Evolutionary conservation across 2,888 invertebrate species (phyloP).

Genomic region (Coremacera marginata): DNA sequence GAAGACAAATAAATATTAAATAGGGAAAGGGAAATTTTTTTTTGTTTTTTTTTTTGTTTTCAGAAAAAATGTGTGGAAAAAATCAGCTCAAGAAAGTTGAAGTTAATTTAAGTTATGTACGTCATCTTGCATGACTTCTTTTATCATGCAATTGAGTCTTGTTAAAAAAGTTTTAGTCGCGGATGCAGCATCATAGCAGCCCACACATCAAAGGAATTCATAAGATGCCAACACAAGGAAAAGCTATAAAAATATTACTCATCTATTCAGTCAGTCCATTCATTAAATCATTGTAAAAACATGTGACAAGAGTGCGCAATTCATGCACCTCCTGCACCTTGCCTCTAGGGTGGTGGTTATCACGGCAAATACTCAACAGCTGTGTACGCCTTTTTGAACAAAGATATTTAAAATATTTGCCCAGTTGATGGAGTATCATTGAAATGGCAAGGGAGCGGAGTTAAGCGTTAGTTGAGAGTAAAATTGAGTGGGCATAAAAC

Average conservation of each 20-base stretch:
- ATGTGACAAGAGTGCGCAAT: not conserved
- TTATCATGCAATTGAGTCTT: not conserved
- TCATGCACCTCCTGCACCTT: not conserved
- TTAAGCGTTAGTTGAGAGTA: not conserved
- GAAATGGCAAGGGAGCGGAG: not conserved
- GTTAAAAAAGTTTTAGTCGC: not conserved
- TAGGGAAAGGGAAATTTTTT: no score
- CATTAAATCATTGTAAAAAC: not conserved
- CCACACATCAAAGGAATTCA: not conserved
- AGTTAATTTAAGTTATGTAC: not conserved
- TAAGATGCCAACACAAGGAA: not conserved
- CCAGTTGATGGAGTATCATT: not conserved
- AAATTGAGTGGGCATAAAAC: not conserved
- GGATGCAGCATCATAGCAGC: not conserved
- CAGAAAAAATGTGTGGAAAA: not conserved
- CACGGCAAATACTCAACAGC: conserved; percentile 17
- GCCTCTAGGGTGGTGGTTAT: not conserved
- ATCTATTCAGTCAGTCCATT: not conserved
- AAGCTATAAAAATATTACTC: not conserved
- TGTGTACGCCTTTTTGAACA: not conserved
- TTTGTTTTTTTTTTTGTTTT: no score
- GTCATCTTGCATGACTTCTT: not conserved
- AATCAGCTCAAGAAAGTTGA: not conserved
- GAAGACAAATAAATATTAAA: no score
- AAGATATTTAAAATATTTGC: not conserved